phyloP scores from a whole-genome alignment of 2,797 vertebrate genomes.

The Tenualosa ilisha region DNA sequence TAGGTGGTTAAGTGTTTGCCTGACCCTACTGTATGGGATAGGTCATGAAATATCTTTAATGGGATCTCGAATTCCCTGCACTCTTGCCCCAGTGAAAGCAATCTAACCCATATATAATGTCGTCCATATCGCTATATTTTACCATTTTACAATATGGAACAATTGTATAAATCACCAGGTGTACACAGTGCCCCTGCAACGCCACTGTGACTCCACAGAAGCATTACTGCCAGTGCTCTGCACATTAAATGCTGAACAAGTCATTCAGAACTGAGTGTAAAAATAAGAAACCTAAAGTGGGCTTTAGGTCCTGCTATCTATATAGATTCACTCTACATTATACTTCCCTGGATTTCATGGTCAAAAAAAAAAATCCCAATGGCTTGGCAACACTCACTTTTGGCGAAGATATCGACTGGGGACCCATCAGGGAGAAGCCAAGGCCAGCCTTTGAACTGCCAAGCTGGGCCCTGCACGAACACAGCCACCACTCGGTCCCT shows the following conservation, averaged over 20 bases:
- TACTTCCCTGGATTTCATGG: background rate
- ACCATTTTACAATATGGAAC: background rate
- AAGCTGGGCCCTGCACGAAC: slow-evolving; percentile 96
- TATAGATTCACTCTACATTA: background rate
- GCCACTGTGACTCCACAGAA: background rate
- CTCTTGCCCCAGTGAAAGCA: no score
- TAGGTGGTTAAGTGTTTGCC: no score
- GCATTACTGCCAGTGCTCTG: no score
- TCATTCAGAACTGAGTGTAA: background rate
- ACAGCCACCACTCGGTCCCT: slow-evolving; percentile 98
- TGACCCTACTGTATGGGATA: background rate
- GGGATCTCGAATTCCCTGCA: no score
- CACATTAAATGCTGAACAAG: no score
- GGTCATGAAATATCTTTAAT: no score
- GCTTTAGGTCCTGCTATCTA: background rate
- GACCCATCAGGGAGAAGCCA: slow-evolving; percentile 97
- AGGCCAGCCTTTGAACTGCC: slow-evolving; percentile 99
- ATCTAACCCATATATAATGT: no score
- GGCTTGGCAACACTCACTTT: slow-evolving; percentile 80
- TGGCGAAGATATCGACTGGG: slow-evolving; percentile 97
- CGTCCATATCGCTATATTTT: no score
- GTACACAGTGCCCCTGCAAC: background rate
- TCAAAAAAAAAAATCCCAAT: background rate
- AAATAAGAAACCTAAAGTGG: background rate
- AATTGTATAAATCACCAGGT: no score